Base-by-base conservation (phyloP, 2,113 vertebrate species). In the Pluvialis apricaria region DNA sequence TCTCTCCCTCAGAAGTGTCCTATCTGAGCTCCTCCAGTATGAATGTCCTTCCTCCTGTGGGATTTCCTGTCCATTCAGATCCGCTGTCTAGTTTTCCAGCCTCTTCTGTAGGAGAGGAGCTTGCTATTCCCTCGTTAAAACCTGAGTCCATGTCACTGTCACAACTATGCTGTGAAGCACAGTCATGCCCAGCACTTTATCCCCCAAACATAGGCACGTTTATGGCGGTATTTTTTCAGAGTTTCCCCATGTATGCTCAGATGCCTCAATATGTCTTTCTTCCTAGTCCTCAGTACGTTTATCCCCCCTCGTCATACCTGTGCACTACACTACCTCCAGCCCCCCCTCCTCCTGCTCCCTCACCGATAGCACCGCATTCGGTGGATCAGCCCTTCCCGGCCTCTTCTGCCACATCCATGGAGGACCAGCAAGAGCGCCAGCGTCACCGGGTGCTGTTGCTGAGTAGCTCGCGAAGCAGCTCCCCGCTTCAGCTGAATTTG, bases 401-500 rank as follows among this genome's bases (percentile, higher is more conserved):
- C 31, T 57, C 86, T 29, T 78, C 64, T 38, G 62, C 93, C 58
- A 24, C 95, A 54, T 83, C 96, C 2, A 17, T 55, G 10, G 97
- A 96, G 52, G 95, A 81, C 54, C 60, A 90, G 55, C 77, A 83
- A 88, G 96, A 96, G 94, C 12, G 29, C 10, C 71, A 34, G 22
- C 11, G 60, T 44, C 76, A 92, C 47, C 81, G 91, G 86, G 68
- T 92, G 72, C 60, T 87, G 8, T 61, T 98, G 97, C 94, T 83
- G 31, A 97, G 98, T 47, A 98, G 97, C 87, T 99, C 99, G 4
- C 96, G 98, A 79, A 98, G 98, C 64, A 99, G 99, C 94, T 99
- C 99, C 8, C 98, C 99, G 0, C 97, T 99, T 38, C 99, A 99
- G 97, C 97, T 99, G 60, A 98, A 99, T 94, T 94, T 99, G 70